Evolutionary conservation across 1,140 invertebrate genomes (phyloP).

Genomic region (Leptinotarsa texana): DNA sequence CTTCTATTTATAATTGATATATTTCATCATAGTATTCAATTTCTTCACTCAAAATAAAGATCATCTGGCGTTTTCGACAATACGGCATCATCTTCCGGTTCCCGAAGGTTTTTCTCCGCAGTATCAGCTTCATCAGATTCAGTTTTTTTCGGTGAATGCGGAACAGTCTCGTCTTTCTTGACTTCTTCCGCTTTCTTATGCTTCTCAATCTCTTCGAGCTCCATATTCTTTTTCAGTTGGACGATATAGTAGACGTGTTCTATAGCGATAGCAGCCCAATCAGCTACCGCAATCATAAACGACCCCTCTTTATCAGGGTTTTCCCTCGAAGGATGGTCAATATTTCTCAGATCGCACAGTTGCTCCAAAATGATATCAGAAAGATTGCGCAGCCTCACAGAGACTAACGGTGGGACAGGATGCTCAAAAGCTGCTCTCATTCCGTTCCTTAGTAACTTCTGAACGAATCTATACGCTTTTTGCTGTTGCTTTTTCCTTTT

Average conservation of each 20-base stretch:
- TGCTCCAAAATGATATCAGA: slow-evolving; percentile 48
- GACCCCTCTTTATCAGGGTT: slow-evolving; percentile 34
- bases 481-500: slow-evolving; percentile 33
- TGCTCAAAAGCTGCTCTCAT: slow-evolving; percentile 39
- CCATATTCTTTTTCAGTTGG: slow-evolving; percentile 44
- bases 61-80: neutral
- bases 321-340: slow-evolving; percentile 39
- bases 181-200: slow-evolving; percentile 23
- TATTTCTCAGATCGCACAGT: slow-evolving; percentile 40
- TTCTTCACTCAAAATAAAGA: neutral
- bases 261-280: slow-evolving; percentile 46
- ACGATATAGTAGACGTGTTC: slow-evolving; percentile 46
- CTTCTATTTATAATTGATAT: no score
- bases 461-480: slow-evolving; percentile 40
- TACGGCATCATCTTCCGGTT: neutral
- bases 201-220: slow-evolving; percentile 39
- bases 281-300: slow-evolving; percentile 41
- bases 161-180: neutral
- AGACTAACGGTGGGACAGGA: slow-evolving; percentile 44
- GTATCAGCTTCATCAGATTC: neutral
- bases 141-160: neutral
- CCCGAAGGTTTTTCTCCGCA: neutral
- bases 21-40: no score
- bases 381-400: slow-evolving; percentile 44
- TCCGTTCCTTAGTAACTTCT: slow-evolving; percentile 34